Percentiles rank a stretch among this genome's conserved stretches.
Conservation (phyloP, 1,140 invertebrate species). For the Cephus cinctus region DNA sequence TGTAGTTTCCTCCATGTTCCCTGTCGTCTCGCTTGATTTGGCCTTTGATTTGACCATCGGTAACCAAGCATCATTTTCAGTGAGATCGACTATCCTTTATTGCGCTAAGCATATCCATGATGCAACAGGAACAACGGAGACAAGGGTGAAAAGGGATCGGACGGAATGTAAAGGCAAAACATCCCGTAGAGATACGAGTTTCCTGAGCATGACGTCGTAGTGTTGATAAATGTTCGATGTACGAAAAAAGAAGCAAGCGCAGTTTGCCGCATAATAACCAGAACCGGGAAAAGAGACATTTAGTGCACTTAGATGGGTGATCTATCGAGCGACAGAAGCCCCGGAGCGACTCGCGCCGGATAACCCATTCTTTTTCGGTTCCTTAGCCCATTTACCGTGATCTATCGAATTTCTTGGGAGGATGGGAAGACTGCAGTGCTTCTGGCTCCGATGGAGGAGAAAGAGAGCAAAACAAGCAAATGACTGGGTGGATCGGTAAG, state of each 20-base stretch:
- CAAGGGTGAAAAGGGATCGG: too few relatives aligned
- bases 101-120: too few relatives aligned
- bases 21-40: too few relatives aligned
- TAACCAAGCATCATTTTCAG: too few relatives aligned
- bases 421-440: too few relatives aligned
- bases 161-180: background rate
- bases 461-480: too few relatives aligned
- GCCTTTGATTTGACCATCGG: too few relatives aligned
- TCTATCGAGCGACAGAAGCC: conserved; percentile 27
- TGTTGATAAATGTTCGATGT: conserved; percentile 24
- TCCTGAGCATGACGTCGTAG: conserved; percentile 21
- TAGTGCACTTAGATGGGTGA: conserved; percentile 36
- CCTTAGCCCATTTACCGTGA: conserved; percentile 29
- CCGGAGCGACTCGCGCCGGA: conserved; percentile 15
- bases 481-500: too few relatives aligned
- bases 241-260: conserved; percentile 20
- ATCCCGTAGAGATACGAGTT: conserved; percentile 3
- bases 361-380: conserved; percentile 27
- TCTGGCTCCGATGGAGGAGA: too few relatives aligned
- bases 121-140: too few relatives aligned
- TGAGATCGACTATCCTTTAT: too few relatives aligned
- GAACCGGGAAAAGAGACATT: conserved; percentile 29
- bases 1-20: too few relatives aligned
- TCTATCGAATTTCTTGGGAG: conserved; percentile 27
- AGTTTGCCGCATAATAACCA: conserved; percentile 29